These are phyloP conservation scores for Hepsetus odoe DNA, from an alignment of 2,113 vertebrate species.

Conservation along the genomic window DNA sequence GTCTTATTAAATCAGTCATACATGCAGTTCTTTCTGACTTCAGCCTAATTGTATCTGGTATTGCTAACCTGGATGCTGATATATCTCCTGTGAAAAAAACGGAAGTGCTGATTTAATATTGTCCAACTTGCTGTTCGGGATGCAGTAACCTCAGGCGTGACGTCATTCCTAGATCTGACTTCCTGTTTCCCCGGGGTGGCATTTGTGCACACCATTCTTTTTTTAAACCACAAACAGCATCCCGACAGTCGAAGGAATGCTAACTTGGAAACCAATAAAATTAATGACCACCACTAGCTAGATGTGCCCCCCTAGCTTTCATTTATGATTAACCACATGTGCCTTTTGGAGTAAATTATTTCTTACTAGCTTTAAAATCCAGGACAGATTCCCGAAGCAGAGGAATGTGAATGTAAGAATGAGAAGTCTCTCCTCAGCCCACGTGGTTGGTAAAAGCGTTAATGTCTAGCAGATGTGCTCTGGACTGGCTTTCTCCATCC, in stretches of 20 bases:
- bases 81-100: no score
- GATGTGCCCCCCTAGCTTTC: neutral
- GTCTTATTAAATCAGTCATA: no score
- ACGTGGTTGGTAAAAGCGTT: constrained; percentile 28
- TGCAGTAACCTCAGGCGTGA: no score
- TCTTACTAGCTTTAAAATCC: neutral
- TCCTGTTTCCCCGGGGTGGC: no score
- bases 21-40: no score
- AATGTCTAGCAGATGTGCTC: constrained; percentile 55
- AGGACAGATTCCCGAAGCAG: neutral
- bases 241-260: neutral
- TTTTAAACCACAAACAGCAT: neutral
- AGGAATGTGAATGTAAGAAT: neutral
- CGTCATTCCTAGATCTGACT: no score
- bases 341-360: neutral
- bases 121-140: no score
- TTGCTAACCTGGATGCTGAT: no score
- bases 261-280: neutral
- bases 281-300: neutral
- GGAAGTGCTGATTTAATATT: no score
- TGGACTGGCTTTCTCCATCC: constrained; percentile 21
- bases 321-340: neutral
- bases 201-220: no score
- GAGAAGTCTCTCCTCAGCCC: neutral
- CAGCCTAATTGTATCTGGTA: no score